Conservation (phyloP, 2,888 invertebrate species). For the Hydropsyche betteni region DNA sequence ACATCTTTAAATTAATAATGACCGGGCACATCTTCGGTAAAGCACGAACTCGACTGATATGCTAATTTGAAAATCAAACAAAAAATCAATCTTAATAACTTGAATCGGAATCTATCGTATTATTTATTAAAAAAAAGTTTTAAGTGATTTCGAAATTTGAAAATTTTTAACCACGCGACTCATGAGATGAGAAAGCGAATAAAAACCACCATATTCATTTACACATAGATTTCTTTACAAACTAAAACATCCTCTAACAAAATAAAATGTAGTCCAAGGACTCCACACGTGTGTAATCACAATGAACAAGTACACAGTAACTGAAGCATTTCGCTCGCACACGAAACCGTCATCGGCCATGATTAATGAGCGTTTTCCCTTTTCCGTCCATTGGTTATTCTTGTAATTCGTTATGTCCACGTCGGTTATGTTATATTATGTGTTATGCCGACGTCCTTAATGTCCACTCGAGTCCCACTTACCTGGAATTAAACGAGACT, state of each 20-base stretch:
- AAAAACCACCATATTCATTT: no score
- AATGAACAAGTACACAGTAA: no score
- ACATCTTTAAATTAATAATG: neutral
- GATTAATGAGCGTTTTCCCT: constrained; percentile 28
- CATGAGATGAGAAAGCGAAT: no score
- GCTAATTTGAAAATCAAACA: neutral
- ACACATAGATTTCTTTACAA: no score
- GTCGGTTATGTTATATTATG: constrained; percentile 11
- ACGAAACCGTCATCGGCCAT: constrained; percentile 17
- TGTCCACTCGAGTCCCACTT: constrained; percentile 19
- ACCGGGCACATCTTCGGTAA: neutral
- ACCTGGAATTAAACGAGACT: constrained; percentile 10
- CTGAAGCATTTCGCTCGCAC: neutral
- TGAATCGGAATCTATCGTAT: no score
- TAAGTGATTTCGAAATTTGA: no score
- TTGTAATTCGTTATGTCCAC: constrained; percentile 4
- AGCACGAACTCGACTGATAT: neutral
- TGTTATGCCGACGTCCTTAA: constrained; percentile 15
- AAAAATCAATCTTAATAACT: no score
- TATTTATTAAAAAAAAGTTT: no score
- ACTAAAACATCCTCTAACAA: no score
- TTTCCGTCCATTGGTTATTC: constrained; percentile 13
- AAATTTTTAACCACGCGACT: no score
- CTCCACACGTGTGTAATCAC: no score
- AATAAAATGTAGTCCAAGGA: no score